Conservation (phyloP, 1,140 invertebrate species). For the Luehdorfia chinensis region DNA sequence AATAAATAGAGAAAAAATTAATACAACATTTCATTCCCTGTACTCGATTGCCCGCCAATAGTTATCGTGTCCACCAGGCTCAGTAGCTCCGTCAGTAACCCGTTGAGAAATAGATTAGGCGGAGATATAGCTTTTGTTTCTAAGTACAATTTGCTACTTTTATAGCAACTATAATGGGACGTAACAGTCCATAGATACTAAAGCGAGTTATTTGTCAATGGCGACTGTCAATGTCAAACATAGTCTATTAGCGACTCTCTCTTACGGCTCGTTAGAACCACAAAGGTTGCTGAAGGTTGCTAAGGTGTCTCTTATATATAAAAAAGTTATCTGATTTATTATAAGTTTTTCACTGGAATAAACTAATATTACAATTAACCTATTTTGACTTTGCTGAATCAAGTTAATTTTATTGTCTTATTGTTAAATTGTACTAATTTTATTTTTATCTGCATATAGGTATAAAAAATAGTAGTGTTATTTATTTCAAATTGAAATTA, state of each 20-base stretch:
- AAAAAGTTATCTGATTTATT: no score
- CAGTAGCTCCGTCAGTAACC: constrained; percentile 26
- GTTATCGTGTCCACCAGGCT: constrained; percentile 23
- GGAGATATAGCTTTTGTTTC: constrained; percentile 27
- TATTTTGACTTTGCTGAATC: no score
- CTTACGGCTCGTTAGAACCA: no score
- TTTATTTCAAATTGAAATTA: neutral
- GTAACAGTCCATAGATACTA: no score
- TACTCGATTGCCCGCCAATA: constrained; percentile 18
- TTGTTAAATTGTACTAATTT: neutral
- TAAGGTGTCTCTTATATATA: no score
- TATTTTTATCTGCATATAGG: neutral
- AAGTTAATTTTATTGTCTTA: neutral
- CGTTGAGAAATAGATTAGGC: constrained; percentile 29
- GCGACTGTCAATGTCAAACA: no score
- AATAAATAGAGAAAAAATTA: constrained; percentile 6
- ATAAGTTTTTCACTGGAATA: no score
- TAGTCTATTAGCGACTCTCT: no score
- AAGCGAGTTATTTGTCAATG: no score
- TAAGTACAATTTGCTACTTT: constrained; percentile 21
- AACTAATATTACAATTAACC: no score
- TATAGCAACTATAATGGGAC: no score
- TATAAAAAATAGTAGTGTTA: neutral
- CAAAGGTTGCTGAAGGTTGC: no score
- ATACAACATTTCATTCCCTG: constrained; percentile 19